These are phyloP conservation scores for Ibycter americanus DNA, from an alignment of 2,797 vertebrate genomes.

Conservation along the genomic window DNA sequence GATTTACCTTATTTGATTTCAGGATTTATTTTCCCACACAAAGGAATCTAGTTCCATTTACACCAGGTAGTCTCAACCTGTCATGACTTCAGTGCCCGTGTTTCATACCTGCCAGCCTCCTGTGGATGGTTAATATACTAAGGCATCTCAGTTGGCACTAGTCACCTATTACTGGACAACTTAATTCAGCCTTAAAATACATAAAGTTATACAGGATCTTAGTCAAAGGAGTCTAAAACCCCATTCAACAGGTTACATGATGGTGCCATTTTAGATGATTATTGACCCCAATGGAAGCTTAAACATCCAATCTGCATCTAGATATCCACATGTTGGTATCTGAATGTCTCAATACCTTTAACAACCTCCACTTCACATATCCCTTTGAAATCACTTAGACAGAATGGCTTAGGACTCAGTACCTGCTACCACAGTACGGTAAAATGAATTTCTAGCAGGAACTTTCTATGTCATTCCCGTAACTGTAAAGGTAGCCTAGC, in stretches of 20 bases:
- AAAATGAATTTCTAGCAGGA: background rate
- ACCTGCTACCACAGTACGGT: background rate
- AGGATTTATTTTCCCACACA: background rate
- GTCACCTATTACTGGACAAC: background rate
- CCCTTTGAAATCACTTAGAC: background rate
- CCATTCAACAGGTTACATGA: accelerated
- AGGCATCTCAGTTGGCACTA: background rate
- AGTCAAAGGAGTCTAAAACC: background rate
- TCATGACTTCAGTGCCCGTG: background rate
- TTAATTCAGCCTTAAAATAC: background rate
- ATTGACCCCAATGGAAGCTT: background rate
- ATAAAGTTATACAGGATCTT: accelerated
- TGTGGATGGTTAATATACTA: background rate
- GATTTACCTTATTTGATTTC: background rate
- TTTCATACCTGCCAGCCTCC: background rate
- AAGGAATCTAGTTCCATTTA: background rate
- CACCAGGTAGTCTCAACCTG: background rate
- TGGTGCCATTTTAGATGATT: background rate
- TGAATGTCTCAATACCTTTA: background rate
- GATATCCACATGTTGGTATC: accelerated
- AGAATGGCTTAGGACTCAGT: background rate
- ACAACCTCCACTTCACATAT: background rate
- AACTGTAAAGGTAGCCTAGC: background rate
- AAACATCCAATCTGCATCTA: background rate
- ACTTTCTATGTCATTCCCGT: background rate